These are phyloP conservation scores for Porites rus DNA, from an alignment of 92 coral and sea anemone genomes.

Conservation along the genomic window DNA sequence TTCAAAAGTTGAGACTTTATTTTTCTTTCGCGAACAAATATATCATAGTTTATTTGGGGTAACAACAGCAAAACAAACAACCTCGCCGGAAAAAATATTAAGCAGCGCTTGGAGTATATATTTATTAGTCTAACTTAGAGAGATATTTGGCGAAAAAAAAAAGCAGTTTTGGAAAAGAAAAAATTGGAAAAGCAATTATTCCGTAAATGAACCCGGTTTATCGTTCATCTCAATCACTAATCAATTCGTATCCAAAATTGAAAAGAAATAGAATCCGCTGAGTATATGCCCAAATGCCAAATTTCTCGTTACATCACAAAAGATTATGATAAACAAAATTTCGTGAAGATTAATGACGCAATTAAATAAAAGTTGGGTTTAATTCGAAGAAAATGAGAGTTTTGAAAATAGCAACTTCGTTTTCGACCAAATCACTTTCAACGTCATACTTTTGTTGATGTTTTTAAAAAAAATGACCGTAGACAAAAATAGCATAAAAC, in stretches of 20 bases:
- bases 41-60: no score
- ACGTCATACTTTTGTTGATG: neutral
- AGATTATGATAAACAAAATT: neutral
- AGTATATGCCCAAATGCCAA: neutral
- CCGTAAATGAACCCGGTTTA: neutral
- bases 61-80: neutral
- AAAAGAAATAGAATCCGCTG: slow-evolving; percentile 16
- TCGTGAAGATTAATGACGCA: neutral
- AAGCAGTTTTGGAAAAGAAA: no score
- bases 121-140: no score
- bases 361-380: slow-evolving; percentile 6
- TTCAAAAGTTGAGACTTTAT: neutral
- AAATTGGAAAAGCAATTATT: slow-evolving; percentile 7
- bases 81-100: neutral
- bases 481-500: neutral
- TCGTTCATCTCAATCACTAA: slow-evolving; percentile 1
- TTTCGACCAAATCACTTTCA: no score
- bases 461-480: no score
- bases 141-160: no score
- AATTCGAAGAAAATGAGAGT: neutral
- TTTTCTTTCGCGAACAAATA: neutral
- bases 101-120: neutral
- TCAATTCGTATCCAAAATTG: slow-evolving; percentile 12
- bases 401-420: neutral
- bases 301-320: slow-evolving; percentile 1